Evolutionary conservation across 2,797 vertebrate genomes (phyloP).

Genomic region (Darevskia mixta): DNA sequence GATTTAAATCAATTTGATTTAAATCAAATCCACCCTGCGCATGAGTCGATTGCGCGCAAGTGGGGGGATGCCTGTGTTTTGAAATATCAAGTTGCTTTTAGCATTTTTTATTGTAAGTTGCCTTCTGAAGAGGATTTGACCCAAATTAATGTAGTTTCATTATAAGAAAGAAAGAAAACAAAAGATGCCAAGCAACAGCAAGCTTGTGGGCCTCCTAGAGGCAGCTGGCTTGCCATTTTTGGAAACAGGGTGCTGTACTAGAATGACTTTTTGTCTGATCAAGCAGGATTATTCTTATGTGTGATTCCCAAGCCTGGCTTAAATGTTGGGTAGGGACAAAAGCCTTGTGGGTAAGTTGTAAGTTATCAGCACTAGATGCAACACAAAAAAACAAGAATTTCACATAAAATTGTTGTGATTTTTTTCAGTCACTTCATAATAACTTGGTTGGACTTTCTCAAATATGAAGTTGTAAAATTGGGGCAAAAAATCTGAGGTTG

Average conservation of each 20-base stretch:
- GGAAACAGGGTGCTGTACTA: not conserved
- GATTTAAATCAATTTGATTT: no score
- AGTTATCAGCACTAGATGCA: not conserved
- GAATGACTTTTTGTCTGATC: not conserved
- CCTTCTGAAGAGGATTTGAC: not conserved
- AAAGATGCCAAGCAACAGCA: no score
- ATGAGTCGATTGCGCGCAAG: not conserved
- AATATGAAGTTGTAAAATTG: not conserved
- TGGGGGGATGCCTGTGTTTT: not conserved
- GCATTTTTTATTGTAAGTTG: not conserved
- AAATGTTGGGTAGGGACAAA: not conserved
- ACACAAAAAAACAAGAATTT: not conserved
- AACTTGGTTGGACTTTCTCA: not conserved
- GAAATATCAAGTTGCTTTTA: not conserved
- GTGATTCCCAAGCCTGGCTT: not conserved
- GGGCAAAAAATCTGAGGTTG: not conserved
- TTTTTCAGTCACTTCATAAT: not conserved
- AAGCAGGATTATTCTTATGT: not conserved
- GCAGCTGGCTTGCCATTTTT: not conserved
- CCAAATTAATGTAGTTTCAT: not conserved
- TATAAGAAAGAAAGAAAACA: no score
- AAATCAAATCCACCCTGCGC: no score
- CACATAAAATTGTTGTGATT: not conserved
- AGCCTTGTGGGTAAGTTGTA: not conserved
- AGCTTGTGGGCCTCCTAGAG: not conserved